phyloP scores from a whole-genome alignment of 2,113 vertebrate species.

The Tenebrosternarchus preto region DNA sequence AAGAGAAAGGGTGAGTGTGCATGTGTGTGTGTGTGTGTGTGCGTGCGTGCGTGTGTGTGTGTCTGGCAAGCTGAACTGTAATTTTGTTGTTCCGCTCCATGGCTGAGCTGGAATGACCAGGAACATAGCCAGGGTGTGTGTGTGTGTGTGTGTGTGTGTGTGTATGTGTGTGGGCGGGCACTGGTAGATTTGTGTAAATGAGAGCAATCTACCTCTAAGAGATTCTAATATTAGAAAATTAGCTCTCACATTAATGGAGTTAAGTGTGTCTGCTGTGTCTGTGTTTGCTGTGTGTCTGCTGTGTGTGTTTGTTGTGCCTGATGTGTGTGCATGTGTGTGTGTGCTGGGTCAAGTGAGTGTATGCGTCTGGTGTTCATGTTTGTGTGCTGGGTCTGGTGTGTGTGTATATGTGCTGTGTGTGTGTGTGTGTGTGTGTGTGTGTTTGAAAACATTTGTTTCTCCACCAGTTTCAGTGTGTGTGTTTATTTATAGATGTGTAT shows the following conservation, averaged over 20 bases:
- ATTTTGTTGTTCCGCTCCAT: no score
- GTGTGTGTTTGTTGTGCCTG: slow-evolving; percentile 2
- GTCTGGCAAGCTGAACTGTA: neutral
- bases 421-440: slow-evolving; percentile 1
- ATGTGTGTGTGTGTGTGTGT: no score
- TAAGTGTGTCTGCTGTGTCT: neutral
- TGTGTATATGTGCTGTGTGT: neutral
- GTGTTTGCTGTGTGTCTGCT: slow-evolving; percentile 9
- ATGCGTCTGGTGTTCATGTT: no score
- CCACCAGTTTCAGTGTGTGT: slow-evolving; percentile 5
- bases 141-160: no score
- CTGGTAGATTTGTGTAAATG: no score
- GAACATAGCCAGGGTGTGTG: no score
- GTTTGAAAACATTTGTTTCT: neutral
- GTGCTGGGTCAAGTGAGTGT: neutral
- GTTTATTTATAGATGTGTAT: neutral
- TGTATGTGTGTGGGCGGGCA: no score
- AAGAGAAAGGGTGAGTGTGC: no score
- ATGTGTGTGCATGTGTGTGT: neutral
- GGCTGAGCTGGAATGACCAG: no score
- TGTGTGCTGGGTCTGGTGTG: neutral
- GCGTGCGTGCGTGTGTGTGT: neutral
- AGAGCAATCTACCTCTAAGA: no score
- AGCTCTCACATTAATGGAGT: no score
- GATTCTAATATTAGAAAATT: no score